Conservation (phyloP, 2,888 invertebrate genomes). For the Amaurobius ferox region DNA sequence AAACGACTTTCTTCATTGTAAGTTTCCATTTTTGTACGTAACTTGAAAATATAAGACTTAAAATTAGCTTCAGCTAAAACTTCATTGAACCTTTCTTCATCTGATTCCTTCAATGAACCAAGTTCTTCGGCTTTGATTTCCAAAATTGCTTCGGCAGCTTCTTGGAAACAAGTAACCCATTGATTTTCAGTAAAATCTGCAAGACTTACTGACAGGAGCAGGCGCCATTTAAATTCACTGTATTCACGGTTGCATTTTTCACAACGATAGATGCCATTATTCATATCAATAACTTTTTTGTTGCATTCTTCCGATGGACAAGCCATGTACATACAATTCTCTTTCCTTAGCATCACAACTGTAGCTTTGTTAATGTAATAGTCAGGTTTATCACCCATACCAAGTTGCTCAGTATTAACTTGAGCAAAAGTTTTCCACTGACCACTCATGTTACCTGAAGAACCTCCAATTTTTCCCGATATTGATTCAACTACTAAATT, state of each 20-base stretch:
- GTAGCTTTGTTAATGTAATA: constrained; percentile 88
- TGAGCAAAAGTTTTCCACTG: constrained; percentile 88
- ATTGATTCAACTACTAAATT: constrained; percentile 80
- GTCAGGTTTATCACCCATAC: constrained; percentile 85
- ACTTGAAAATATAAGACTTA: constrained; percentile 87
- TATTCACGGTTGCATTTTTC: constrained; percentile 94
- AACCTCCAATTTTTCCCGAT: constrained; percentile 56
- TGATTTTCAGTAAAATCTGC: constrained; percentile 91
- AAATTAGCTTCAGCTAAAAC: constrained; percentile 87
- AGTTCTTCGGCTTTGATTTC: constrained; percentile 85
- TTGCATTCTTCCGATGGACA: constrained; percentile 94
- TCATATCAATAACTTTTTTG: constrained; percentile 94
- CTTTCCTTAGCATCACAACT: constrained; percentile 86
- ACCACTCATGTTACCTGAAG: constrained; percentile 38
- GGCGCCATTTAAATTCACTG: constrained; percentile 89
- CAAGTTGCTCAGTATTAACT: constrained; percentile 84
- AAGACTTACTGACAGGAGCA: constrained; percentile 88
- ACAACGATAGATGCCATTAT: constrained; percentile 92
- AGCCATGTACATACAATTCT: constrained; percentile 92
- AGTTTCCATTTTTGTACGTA: constrained; percentile 92
- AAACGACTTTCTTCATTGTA: constrained; percentile 91
- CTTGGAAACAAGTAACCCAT: constrained; percentile 93
- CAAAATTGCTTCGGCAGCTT: constrained; percentile 86
- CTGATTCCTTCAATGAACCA: constrained; percentile 81
- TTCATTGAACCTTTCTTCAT: constrained; percentile 83